Percentiles rank a stretch among this genome's conserved stretches.
Evolutionary conservation across 1,140 invertebrate species (phyloP).

Genomic region (Elymnias hypermnestra): DNA sequence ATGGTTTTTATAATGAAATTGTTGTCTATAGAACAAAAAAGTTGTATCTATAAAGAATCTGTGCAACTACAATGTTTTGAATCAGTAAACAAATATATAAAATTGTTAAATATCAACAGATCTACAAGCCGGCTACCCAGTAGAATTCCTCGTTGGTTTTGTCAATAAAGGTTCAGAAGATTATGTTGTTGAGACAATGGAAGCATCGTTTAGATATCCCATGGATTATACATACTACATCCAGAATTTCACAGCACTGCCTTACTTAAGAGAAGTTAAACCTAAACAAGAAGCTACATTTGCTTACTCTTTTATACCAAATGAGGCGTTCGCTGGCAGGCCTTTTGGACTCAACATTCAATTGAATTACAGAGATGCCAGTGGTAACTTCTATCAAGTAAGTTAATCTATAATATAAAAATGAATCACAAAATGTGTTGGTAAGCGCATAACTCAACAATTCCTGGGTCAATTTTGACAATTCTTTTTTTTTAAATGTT

Average conservation of each 20-base stretch:
- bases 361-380: conserved; percentile 92
- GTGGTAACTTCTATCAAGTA: conserved; percentile 79
- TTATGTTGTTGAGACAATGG: conserved; percentile 94
- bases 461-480: too few relatives aligned
- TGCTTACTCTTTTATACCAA: conserved; percentile 95
- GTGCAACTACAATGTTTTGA: too few relatives aligned
- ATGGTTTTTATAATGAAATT: neutral
- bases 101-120: too few relatives aligned
- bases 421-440: too few relatives aligned
- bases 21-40: conserved; percentile 10
- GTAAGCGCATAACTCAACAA: too few relatives aligned
- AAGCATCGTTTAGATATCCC: conserved; percentile 98
- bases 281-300: conserved; percentile 96
- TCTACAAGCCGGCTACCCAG: conserved; percentile 92
- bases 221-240: conserved; percentile 99
- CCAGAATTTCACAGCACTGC: conserved; percentile 96
- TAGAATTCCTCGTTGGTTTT: conserved; percentile 97
- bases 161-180: conserved; percentile 94
- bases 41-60: too few relatives aligned
- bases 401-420: too few relatives aligned
- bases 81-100: too few relatives aligned
- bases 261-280: conserved; percentile 93
- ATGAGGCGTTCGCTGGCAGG: conserved; percentile 95
- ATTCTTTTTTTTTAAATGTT: too few relatives aligned
- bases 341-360: conserved; percentile 97